Evolutionary conservation across 2,888 invertebrate genomes (phyloP).

Genomic region (Drosophila buzzatii): DNA sequence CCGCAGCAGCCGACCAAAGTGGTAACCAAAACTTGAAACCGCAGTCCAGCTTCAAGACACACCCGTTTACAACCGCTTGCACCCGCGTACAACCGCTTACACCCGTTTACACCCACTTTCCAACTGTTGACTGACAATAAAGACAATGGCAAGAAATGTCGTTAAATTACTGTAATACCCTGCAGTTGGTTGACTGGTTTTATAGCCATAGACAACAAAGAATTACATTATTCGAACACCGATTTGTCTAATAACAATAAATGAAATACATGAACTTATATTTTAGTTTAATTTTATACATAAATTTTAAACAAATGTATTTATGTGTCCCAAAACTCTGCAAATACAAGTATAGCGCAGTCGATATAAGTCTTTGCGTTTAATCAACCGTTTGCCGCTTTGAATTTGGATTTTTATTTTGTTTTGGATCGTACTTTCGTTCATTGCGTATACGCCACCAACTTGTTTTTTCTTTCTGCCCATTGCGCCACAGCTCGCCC

Average conservation of each 20-base stretch:
- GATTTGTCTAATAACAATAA: neutral
- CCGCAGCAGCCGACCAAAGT: conserved; percentile 24
- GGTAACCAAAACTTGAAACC: conserved; percentile 24
- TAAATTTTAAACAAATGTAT: neutral
- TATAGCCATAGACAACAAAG: neutral
- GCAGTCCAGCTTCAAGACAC: conserved; percentile 2
- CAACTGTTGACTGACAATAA: conserved; percentile 15
- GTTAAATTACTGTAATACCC: conserved; percentile 26
- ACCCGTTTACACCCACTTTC: conserved; percentile 24
- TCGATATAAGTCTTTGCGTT: conserved; percentile 18
- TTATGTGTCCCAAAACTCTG: neutral
- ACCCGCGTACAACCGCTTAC: conserved; percentile 18
- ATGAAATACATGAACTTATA: neutral
- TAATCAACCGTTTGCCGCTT: conserved; percentile 36
- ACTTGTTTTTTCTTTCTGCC: conserved; percentile 49
- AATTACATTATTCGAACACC: neutral
- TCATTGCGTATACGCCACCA: conserved; percentile 62
- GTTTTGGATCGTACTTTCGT: conserved; percentile 72
- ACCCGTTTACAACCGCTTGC: neutral
- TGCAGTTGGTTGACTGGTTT: conserved; percentile 4
- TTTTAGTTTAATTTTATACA: neutral
- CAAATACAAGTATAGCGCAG: conserved; percentile 24
- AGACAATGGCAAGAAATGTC: conserved; percentile 25
- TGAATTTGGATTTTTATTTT: conserved; percentile 62
- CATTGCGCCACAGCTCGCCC: conserved; percentile 45